Percentiles rank a stretch among this genome's conserved stretches.
Evolutionary conservation across 2,888 invertebrate genomes (phyloP).

Genomic region (Cosmia pyralina): DNA sequence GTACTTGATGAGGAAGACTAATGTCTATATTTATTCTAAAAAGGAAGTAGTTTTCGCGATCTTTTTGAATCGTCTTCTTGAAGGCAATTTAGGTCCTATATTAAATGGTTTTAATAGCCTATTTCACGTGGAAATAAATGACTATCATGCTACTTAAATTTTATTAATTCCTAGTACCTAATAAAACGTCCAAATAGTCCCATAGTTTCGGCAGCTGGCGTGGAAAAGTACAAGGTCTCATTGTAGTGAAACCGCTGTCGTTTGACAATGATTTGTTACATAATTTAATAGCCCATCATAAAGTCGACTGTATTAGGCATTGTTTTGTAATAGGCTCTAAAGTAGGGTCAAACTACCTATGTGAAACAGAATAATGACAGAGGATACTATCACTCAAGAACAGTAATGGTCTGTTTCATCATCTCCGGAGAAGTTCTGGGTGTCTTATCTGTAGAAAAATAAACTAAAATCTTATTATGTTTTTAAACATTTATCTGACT

Average conservation of each 20-base stretch:
- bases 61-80: background rate
- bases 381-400: background rate
- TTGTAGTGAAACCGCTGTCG: conserved; percentile 4
- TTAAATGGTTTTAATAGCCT: conserved; percentile 2
- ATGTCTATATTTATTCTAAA: background rate
- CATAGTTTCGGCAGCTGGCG: conserved; percentile 15
- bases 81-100: background rate
- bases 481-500: too few relatives aligned
- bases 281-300: conserved; percentile 36
- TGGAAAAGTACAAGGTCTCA: conserved; percentile 42
- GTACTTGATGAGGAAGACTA: background rate
- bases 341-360: conserved; percentile 5
- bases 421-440: background rate
- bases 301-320: conserved; percentile 36
- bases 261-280: conserved; percentile 41
- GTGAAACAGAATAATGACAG: conserved; percentile 20
- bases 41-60: background rate
- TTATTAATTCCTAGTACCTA: conserved; percentile 5
- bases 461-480: too few relatives aligned
- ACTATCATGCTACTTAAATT: background rate
- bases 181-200: conserved; percentile 12
- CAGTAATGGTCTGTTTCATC: background rate
- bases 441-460: background rate
- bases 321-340: conserved; percentile 36
- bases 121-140: conserved; percentile 16